Percentiles rank a stretch among this genome's conserved stretches.
Evolutionary conservation across 2,888 invertebrate genomes (phyloP).

Genomic region (Anthophora plumipes): DNA sequence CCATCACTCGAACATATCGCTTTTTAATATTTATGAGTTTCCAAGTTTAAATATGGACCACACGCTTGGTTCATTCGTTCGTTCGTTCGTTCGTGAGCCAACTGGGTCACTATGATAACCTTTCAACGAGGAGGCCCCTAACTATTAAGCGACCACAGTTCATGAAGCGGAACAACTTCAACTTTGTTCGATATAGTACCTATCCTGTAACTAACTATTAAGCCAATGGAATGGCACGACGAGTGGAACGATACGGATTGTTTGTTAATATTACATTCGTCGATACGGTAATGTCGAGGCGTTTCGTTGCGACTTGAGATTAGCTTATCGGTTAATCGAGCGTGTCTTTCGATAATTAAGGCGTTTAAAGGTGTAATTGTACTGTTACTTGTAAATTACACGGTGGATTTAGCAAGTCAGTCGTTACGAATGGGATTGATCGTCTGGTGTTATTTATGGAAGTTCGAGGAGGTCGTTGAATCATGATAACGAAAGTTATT

Average conservation of each 20-base stretch:
- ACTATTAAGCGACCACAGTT: constrained; percentile 18
- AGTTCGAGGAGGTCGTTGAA: no score
- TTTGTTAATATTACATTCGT: constrained; percentile 9
- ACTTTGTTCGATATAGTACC: constrained; percentile 29
- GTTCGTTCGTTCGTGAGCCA: constrained; percentile 2
- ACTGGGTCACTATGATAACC: constrained; percentile 40
- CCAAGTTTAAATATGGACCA: neutral
- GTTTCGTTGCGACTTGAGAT: neutral
- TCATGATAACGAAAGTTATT: no score
- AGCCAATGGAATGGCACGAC: neutral
- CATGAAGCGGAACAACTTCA: constrained; percentile 17
- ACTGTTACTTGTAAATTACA: neutral
- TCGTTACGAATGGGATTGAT: no score
- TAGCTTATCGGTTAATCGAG: neutral
- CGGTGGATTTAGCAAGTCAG: neutral
- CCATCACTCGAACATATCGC: no score
- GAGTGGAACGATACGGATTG: constrained; percentile 18
- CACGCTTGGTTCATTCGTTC: neutral
- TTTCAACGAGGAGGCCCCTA: constrained; percentile 10
- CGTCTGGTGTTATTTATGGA: no score
- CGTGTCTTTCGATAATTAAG: neutral
- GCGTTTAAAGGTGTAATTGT: neutral
- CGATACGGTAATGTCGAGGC: neutral
- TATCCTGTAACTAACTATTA: constrained; percentile 6
- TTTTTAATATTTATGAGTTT: constrained; percentile 7